Percentiles rank a stretch among this genome's conserved stretches.
phyloP scores from a whole-genome alignment of 35 echinoderm and acorn worm species.

The Lytechinus variegatus region DNA sequence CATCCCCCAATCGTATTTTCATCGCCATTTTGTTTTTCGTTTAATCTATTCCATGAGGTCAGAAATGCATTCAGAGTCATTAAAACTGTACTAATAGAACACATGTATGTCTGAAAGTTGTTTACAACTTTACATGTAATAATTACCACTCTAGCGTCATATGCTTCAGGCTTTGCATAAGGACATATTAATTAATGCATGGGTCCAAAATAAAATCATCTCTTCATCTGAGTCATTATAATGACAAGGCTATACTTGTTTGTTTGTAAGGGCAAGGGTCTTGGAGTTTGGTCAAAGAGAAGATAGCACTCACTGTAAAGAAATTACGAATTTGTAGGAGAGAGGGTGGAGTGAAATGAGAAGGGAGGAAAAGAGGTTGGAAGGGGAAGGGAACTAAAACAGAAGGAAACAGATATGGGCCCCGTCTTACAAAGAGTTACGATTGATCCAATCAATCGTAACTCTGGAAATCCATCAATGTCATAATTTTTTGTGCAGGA shows the following conservation, averaged over 20 bases:
- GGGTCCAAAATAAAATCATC: conserved; percentile 30
- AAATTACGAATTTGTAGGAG: background rate
- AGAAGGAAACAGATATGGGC: background rate
- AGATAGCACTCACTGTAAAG: background rate
- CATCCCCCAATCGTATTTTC: no score
- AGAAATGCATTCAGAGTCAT: no score
- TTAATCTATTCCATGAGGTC: no score
- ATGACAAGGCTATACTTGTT: background rate
- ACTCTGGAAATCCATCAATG: no score
- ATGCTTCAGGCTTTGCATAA: background rate
- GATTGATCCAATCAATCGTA: no score
- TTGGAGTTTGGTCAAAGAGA: background rate
- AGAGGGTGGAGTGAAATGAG: background rate
- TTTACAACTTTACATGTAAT: no score
- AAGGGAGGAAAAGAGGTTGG: background rate
- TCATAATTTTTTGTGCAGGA: no score
- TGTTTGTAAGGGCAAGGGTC: no score
- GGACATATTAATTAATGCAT: conserved; percentile 42
- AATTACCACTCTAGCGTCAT: background rate
- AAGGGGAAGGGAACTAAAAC: background rate
- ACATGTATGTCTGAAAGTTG: no score
- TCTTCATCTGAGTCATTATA: background rate
- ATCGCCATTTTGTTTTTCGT: no score
- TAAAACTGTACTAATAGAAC: no score
- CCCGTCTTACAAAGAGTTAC: no score